A percentile compares a stretch with the other conserved stretches of the same genome.
phyloP scores from a whole-genome alignment of 2,113 vertebrate genomes.

The Euleptes europaea region DNA sequence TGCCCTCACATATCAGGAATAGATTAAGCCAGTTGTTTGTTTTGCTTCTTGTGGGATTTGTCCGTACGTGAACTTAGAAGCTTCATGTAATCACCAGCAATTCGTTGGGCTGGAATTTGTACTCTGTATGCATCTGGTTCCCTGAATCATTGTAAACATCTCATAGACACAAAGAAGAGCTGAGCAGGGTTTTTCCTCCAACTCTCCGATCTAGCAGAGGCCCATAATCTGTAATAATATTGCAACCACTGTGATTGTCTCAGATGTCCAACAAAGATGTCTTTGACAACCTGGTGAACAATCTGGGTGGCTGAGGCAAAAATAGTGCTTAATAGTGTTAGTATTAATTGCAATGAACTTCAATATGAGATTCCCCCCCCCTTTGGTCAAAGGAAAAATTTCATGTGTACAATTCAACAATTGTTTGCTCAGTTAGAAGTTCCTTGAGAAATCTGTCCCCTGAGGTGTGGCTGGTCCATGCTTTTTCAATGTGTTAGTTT shows the following conservation, averaged over 20 bases:
- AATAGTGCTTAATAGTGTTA: background rate
- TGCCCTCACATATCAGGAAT: conserved; percentile 26
- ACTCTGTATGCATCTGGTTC: conserved; percentile 2
- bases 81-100: background rate
- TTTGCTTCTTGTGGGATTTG: conserved; percentile 14
- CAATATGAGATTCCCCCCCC: background rate
- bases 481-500: background rate
- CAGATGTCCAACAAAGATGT: too few relatives aligned
- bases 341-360: background rate
- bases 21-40: conserved; percentile 14
- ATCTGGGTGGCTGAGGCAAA: background rate
- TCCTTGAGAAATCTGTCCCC: conserved; percentile 31
- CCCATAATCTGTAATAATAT: background rate
- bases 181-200: background rate
- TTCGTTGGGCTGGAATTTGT: conserved; percentile 11
- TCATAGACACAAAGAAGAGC: background rate
- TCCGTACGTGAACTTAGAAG: background rate
- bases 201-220: background rate
- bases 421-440: background rate
- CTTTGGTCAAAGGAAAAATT: rapidly evolving
- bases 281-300: too few relatives aligned
- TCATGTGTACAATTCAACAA: background rate
- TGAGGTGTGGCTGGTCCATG: conserved; percentile 15
- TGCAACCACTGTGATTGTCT: too few relatives aligned
- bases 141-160: background rate